Percentiles rank a stretch among this genome's conserved stretches.
Evolutionary conservation across 92 coral and sea anemone genomes (phyloP).

Genomic region (Hydrozoanthus gracilis): DNA sequence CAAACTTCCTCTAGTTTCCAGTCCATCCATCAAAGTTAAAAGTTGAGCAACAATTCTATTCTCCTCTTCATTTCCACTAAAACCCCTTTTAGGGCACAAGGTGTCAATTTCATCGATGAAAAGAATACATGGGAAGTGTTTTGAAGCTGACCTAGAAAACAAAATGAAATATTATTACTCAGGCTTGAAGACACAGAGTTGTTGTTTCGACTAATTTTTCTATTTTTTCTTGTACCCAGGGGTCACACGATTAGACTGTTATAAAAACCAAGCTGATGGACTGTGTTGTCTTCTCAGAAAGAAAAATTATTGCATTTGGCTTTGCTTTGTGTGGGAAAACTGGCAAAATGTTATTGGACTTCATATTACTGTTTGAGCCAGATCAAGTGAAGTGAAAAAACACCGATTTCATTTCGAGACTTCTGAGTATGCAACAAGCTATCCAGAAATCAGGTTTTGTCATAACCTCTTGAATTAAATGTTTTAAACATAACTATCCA

Average conservation of each 20-base stretch:
- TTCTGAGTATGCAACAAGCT: no score
- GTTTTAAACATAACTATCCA: not conserved
- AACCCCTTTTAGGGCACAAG: slow-evolving; percentile 92
- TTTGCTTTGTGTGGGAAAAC: not conserved
- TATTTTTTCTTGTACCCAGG: no score
- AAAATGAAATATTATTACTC: not conserved
- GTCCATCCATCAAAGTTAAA: slow-evolving; percentile 91
- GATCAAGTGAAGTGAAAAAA: no score
- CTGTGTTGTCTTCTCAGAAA: no score
- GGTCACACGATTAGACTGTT: no score
- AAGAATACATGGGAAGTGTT: slow-evolving; percentile 79
- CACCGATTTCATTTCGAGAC: no score
- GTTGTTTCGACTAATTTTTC: no score
- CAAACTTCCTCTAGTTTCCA: slow-evolving; percentile 72
- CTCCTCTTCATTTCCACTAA: slow-evolving; percentile 82
- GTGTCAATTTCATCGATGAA: slow-evolving; percentile 98
- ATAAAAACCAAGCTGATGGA: no score
- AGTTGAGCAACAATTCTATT: slow-evolving; percentile 93
- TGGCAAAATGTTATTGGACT: not conserved
- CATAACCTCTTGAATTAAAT: no score
- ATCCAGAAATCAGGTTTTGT: no score
- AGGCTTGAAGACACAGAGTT: no score
- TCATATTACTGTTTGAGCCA: not conserved
- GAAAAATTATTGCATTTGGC: no score
- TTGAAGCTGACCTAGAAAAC: slow-evolving; percentile 78